Evolutionary conservation across 2,888 invertebrate species (phyloP), one percentile per base, ranked within the genome.

Genomic region (Ormyrus nitidulus): DNA sequence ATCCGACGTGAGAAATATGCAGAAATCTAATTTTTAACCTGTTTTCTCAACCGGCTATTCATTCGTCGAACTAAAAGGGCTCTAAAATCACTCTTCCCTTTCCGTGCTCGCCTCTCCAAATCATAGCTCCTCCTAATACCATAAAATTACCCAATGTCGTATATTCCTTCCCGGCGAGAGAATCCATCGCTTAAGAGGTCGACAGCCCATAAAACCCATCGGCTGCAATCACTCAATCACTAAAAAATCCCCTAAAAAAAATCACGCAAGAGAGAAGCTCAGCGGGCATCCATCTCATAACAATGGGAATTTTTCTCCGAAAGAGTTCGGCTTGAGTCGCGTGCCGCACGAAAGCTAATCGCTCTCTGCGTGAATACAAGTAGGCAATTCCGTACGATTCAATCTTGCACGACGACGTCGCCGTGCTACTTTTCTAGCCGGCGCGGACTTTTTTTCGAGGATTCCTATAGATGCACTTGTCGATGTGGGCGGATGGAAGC

Each of bases 341-440:
- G 77, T 77, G 77, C 59, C 44, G 77, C 71, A 77, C 65, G 77
- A 69, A 51, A 65, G 44, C 49, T 77, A 64, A 77, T 77, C 69
- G 62, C 48, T n/a, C 62, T 44, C 62, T 76, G 10, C 65, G 66
- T 53, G 9, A n/a, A 48, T 75, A 7, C 44, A 48, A 19, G 19
- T 2, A 19, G 3, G 13, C 8, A 10, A 70, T 76, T 68, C 61
- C n/a, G 8, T 61, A 69, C 61, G 76, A 76, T 69, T 69, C 76
- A 76, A 76, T 76, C 62, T 61, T 56, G 54, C 34, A 11, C 7
- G 66, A 66, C 53, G 53, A 44, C 34, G 59, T 56, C 10, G 13
- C 65, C 4, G n/a, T 19, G 53, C 53, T 19, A 19, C 19, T 19
- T 19, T 19, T 19, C 19, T 19, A 19, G 19, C 19, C 19, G 19